Percentiles rank a stretch among this genome's conserved stretches.
Evolutionary conservation across 2,888 invertebrate genomes (phyloP).

Genomic region (Lasioglossum oenotherae): DNA sequence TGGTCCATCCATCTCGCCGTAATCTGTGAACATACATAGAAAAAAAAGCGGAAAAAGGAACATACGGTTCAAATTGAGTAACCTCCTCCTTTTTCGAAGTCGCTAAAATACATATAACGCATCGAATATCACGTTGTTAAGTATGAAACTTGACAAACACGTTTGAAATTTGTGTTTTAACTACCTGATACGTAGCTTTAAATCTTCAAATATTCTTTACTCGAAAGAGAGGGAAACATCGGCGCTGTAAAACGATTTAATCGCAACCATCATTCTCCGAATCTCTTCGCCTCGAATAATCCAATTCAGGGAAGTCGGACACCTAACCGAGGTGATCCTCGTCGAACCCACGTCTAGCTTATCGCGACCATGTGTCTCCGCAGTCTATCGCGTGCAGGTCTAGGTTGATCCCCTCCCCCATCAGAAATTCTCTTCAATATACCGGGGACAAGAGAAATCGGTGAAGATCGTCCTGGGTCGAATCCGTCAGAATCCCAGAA

Average conservation of each 20-base stretch:
- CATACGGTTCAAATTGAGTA: no score
- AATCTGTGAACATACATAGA: no score
- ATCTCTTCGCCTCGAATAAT: background rate
- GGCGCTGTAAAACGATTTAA: background rate
- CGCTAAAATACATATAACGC: no score
- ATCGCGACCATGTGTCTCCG: background rate
- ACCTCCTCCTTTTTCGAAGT: no score
- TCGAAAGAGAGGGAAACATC: background rate
- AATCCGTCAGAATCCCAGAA: slow-evolving; percentile 9
- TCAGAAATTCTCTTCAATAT: background rate
- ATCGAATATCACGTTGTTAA: no score
- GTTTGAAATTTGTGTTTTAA: no score
- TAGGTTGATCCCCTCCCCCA: slow-evolving; percentile 6
- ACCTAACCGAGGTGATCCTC: background rate
- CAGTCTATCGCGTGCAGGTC: background rate
- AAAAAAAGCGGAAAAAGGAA: no score
- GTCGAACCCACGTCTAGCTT: background rate
- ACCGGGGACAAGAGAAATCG: background rate
- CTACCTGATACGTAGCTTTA: no score
- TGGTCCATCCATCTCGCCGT: no score
- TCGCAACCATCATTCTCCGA: background rate
- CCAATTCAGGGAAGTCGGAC: background rate
- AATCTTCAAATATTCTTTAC: background rate
- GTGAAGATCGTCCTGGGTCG: background rate
- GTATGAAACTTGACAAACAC: no score